Conservation (phyloP, 2,888 invertebrate species). For the Alviniconcha strummeri region DNA sequence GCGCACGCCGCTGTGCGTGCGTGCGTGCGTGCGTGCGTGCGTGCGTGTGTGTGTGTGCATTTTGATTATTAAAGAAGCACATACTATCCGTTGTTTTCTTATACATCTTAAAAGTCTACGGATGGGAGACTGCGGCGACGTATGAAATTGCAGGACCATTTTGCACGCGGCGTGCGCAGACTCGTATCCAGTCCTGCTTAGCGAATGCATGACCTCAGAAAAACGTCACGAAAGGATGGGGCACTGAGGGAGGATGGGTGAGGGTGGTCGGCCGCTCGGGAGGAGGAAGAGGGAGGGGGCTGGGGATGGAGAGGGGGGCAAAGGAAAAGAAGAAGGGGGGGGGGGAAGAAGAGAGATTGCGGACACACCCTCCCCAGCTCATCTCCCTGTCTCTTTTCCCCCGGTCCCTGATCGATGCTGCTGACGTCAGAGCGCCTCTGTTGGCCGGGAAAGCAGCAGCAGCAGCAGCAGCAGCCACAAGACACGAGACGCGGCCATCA, state of each 20-base stretch:
- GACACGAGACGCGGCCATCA: no score
- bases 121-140: neutral
- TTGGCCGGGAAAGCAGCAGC: no score
- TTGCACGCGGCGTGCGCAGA: no score
- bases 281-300: neutral
- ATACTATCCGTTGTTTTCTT: no score
- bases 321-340: neutral
- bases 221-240: neutral
- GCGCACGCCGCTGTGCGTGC: neutral
- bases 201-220: no score
- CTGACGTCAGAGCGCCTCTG: no score
- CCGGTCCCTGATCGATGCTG: no score
- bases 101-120: neutral
- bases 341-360: neutral
- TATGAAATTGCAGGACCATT: no score
- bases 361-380: neutral
- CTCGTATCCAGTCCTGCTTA: no score
- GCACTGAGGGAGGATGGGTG: neutral
- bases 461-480: no score
- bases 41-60: conserved; percentile 6
- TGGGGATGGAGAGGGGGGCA: neutral
- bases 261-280: neutral
- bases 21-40: conserved; percentile 5
- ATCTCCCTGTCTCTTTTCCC: no score
- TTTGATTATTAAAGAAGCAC: no score